Percentiles rank a stretch among this genome's conserved stretches.
Evolutionary conservation across 2,888 invertebrate genomes (phyloP).

Genomic region (Diachrysia chrysitis): DNA sequence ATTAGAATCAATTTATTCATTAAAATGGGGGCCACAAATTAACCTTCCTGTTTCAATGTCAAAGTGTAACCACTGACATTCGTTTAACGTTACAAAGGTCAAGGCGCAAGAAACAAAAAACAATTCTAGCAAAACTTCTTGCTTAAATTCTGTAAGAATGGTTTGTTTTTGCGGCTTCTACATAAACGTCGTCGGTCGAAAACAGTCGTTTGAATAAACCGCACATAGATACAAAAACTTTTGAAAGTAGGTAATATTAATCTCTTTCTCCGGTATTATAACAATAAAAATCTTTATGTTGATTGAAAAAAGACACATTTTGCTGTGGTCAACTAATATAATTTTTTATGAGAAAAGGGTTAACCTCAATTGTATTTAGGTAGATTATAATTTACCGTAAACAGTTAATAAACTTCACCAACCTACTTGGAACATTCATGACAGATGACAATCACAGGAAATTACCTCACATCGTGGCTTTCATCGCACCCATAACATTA

Average conservation of each 20-base stretch:
- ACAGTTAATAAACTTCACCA: slow-evolving; percentile 13
- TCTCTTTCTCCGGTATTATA: neutral
- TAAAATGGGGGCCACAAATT: neutral
- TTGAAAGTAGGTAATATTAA: neutral
- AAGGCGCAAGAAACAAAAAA: neutral
- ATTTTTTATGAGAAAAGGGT: too few relatives aligned
- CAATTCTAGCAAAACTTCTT: neutral
- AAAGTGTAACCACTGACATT: slow-evolving; percentile 4
- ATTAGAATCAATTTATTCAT: neutral
- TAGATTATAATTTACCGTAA: too few relatives aligned
- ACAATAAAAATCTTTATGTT: too few relatives aligned
- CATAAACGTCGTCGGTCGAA: neutral
- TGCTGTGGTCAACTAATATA: too few relatives aligned
- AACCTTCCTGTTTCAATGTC: neutral
- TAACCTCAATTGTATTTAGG: too few relatives aligned
- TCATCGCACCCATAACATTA: slow-evolving; percentile 36
- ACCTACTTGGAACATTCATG: slow-evolving; percentile 24
- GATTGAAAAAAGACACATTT: too few relatives aligned
- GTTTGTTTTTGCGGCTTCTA: neutral
- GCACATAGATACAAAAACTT: neutral
- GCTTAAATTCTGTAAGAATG: neutral
- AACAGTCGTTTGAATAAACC: neutral
- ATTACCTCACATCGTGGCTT: slow-evolving; percentile 18
- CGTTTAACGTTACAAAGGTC: neutral
- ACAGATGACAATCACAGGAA: slow-evolving; percentile 9